Conservation (phyloP, 1,140 invertebrate genomes). For the Bradysia coprophila region DNA sequence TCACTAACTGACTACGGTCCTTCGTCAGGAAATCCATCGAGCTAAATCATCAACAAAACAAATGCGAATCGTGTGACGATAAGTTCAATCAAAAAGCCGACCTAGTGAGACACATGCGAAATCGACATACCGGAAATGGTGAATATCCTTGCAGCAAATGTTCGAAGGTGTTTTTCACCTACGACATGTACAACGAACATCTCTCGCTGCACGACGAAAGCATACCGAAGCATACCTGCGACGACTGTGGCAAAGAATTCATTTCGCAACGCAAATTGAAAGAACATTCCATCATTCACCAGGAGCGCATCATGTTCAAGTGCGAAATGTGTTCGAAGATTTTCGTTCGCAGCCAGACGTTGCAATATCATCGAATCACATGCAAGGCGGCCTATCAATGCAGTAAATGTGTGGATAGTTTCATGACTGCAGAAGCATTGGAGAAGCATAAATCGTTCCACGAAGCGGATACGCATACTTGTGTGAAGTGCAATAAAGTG, state of each 20-base stretch:
- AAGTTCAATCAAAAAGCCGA: neutral
- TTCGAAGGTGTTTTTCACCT: neutral
- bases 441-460: neutral
- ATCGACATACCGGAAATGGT: neutral
- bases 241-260: neutral
- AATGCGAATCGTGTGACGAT: neutral
- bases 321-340: neutral
- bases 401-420: neutral
- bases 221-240: neutral
- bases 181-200: neutral
- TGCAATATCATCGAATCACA: neutral
- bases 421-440: neutral
- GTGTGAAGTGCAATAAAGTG: neutral
- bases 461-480: neutral
- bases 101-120: neutral
- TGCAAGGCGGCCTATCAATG: neutral
- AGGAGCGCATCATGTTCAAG: neutral
- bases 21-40: no score
- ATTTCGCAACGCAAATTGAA: neutral
- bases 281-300: neutral
- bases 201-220: neutral
- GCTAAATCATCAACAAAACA: no score
- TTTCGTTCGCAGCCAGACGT: neutral
- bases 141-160: neutral
- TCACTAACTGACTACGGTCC: no score